Evolutionary conservation across 2,797 vertebrate genomes (phyloP).

Genomic region (Enteromius radiatus): DNA sequence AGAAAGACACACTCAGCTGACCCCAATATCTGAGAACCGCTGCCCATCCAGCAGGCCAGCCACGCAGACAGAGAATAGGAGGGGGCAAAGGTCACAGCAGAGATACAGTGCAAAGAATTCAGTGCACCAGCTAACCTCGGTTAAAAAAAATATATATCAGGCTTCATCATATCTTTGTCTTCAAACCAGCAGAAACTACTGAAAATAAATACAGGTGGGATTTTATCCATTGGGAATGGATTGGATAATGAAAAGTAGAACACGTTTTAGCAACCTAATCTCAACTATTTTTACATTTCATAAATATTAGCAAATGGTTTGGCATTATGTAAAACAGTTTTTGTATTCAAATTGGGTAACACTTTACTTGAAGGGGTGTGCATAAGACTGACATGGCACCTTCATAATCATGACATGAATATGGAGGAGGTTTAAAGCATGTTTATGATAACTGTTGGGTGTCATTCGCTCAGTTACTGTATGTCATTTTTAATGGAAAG

Average conservation of each 20-base stretch:
- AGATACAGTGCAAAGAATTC: conserved; percentile 18
- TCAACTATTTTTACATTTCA: neutral
- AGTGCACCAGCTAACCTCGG: neutral
- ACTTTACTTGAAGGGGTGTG: no score
- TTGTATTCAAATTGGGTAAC: neutral
- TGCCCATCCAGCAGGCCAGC: neutral
- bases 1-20: conserved; percentile 38
- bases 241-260: neutral
- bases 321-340: neutral
- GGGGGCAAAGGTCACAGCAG: neutral
- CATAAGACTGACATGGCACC: no score
- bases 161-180: conserved; percentile 2
- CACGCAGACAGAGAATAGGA: neutral
- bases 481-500: no score
- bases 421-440: no score
- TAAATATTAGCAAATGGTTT: neutral
- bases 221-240: neutral
- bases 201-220: neutral
- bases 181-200: neutral
- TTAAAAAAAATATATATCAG: neutral
- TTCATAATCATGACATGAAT: no score
- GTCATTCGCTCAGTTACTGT: no score
- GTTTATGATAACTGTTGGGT: no score
- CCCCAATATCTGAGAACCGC: conserved; percentile 39
- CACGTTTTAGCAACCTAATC: neutral